Evolutionary conservation across 1,140 invertebrate species (phyloP), one percentile per base, ranked within the genome.

Genomic region (Orchesella cincta): DNA sequence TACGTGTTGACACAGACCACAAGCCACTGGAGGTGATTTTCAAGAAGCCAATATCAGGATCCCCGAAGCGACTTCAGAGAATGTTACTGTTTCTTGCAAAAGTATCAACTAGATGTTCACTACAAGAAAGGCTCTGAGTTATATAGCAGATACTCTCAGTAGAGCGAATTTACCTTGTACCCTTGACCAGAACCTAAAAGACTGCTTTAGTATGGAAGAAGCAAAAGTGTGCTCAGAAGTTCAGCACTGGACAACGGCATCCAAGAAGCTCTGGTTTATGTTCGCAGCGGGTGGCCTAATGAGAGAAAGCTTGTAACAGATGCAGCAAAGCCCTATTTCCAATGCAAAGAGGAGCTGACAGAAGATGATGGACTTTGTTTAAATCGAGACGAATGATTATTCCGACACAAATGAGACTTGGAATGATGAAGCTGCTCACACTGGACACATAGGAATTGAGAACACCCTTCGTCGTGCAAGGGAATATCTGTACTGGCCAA

Each of bases 61-160:
- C 84, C 26, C 84, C 85, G 2, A 79, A 83, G 12, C 74, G 87
- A 74, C 78, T 89, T 34, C 84, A 88, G 81, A 74, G 84, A 20
- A 86, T 87, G 84, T 46, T 86, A 20, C 73, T 88, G 1, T 79
- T 82, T 70, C 64, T 64, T 88, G 20, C 84, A 85, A 62, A 54
- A 81, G 78, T 88, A 86, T 83, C 83, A 87, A 78, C 83, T 87
- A 34, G 78, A 82, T 33, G 76, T 88, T 1, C 36, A 72, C 28
- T 88, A 86, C 76, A 75, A 70, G 29, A 81, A 78, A 16, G 83
- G 82, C 1, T 79, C 62, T 57, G 39, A 82, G 20, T 76, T 82
- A 34, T 71, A 79, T 82, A 18, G 84, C 83, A 1, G 81, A 84
- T 76, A 78, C 78, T 35, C 51, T 82, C 1, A 81, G 79, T 36